These are phyloP conservation scores for Rhaphigaster nebulosa DNA, from an alignment of 2,888 invertebrate genomes.

Conservation along the genomic window DNA sequence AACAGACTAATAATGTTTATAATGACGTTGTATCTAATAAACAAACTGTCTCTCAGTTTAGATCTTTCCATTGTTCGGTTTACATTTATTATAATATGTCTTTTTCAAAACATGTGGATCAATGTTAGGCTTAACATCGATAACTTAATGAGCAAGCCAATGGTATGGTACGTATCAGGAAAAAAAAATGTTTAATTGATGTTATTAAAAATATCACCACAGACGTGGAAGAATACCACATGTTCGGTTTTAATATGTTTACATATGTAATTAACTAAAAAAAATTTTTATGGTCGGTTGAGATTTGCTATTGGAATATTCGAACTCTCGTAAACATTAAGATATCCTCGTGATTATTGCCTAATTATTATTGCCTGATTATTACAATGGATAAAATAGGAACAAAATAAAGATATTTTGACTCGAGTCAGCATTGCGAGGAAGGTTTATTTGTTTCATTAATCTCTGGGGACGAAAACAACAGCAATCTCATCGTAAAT, in stretches of 20 bases:
- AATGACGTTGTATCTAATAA: too few relatives aligned
- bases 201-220: too few relatives aligned
- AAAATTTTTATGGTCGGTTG: not conserved
- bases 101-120: not conserved
- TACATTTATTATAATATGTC: not conserved
- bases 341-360: not conserved
- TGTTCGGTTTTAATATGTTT: too few relatives aligned
- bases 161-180: not conserved
- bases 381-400: not conserved
- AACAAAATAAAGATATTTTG: not conserved
- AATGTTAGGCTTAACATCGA: not conserved
- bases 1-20: too few relatives aligned
- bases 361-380: too few relatives aligned
- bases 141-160: not conserved
- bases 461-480: not conserved
- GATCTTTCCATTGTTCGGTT: too few relatives aligned
- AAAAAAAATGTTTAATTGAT: not conserved
- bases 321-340: not conserved
- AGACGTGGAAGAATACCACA: too few relatives aligned
- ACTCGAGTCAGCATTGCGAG: not conserved
- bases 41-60: too few relatives aligned
- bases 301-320: not conserved
- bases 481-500: not conserved
- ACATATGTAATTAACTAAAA: too few relatives aligned
- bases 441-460: not conserved